Percentiles rank a stretch among this genome's conserved stretches.
Conservation (phyloP, 1,140 invertebrate species). For the Hermetia illucens region DNA sequence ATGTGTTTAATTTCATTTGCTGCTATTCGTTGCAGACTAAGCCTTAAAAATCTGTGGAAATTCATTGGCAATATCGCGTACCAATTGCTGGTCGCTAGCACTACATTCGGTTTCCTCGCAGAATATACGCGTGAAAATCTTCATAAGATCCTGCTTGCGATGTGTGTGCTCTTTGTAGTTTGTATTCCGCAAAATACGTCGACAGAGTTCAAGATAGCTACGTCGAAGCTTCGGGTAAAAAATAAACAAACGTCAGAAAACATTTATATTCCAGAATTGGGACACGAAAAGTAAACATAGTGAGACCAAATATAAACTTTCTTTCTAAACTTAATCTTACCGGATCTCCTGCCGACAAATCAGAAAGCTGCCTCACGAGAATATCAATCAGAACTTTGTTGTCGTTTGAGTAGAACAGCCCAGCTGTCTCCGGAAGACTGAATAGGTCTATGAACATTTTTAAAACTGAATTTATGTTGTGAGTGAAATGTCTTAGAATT, state of each 20-base stretch:
- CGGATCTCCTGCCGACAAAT: constrained; percentile 73
- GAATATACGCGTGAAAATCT: constrained; percentile 69
- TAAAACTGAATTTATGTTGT: constrained; percentile 66
- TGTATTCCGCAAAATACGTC: constrained; percentile 59
- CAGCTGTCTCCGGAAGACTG: constrained; percentile 54
- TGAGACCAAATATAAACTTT: constrained; percentile 3
- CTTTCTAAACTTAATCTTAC: constrained; percentile 34
- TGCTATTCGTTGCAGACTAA: too few relatives aligned
- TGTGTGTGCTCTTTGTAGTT: constrained; percentile 61
- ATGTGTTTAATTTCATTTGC: too few relatives aligned
- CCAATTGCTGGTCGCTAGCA: constrained; percentile 55
- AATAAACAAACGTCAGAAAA: constrained; percentile 4
- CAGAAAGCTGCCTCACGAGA: constrained; percentile 71
- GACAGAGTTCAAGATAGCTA: constrained; percentile 60
- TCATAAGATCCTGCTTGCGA: constrained; percentile 57
- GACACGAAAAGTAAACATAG: constrained; percentile 5
- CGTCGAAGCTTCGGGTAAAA: constrained; percentile 43
- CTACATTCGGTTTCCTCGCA: constrained; percentile 62
- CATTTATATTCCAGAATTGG: constrained; percentile 1
- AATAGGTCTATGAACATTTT: constrained; percentile 81
- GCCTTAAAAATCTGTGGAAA: constrained; percentile 70
- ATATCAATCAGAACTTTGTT: constrained; percentile 86
- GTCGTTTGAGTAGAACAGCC: constrained; percentile 86
- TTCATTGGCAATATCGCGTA: constrained; percentile 65
- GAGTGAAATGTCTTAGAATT: constrained; percentile 67